Conservation (phyloP, 2,888 invertebrate species). For the Diaphora mendica region DNA sequence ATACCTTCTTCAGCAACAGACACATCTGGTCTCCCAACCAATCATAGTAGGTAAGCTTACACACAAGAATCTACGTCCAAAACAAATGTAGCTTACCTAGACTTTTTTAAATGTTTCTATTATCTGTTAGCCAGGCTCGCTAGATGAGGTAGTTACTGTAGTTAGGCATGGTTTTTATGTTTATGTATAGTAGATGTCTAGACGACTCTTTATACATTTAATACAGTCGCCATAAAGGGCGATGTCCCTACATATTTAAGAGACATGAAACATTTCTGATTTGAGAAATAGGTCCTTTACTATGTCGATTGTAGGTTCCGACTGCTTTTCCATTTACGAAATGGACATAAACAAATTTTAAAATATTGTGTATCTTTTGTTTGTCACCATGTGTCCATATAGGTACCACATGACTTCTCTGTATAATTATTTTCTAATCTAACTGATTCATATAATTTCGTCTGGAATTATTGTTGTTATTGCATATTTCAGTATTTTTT, state of each 20-base stretch:
- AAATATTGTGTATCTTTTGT: neutral
- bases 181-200: conserved; percentile 2
- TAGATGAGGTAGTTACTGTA: neutral
- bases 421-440: neutral
- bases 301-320: neutral
- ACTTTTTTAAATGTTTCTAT: neutral
- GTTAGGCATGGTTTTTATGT: neutral
- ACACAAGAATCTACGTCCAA: conserved; percentile 2
- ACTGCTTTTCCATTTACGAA: neutral
- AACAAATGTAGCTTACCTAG: neutral
- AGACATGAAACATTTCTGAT: neutral
- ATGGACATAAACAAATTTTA: neutral
- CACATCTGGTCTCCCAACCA: conserved; percentile 42
- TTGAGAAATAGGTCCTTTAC: neutral
- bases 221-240: neutral
- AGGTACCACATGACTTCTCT: neutral
- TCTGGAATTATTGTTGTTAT: too few relatives aligned
- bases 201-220: neutral
- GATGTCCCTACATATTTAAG: neutral
- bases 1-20: conserved; percentile 34
- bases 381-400: neutral
- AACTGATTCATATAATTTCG: too few relatives aligned
- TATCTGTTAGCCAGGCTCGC: neutral
- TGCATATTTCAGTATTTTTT: too few relatives aligned
- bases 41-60: conserved; percentile 13